These are phyloP conservation scores for Tyrophagus putrescentiae DNA, from an alignment of 1,140 invertebrate species.

Conservation along the genomic window DNA sequence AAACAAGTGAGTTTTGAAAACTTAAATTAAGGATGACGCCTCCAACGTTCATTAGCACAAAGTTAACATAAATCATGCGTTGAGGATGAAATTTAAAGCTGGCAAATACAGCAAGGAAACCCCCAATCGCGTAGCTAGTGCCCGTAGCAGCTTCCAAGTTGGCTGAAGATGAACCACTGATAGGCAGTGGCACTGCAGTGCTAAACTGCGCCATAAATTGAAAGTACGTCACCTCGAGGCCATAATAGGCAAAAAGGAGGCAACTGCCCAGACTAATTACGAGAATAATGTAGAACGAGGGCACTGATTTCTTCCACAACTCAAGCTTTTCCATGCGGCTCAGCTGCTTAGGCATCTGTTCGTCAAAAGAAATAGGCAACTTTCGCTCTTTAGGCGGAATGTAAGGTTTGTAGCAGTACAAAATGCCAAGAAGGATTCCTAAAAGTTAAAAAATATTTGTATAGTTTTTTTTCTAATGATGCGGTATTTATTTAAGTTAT, in stretches of 20 bases:
- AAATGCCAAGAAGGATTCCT: not conserved
- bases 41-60: conserved; percentile 16
- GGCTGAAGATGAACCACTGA: not conserved
- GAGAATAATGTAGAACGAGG: conserved; percentile 13
- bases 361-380: conserved; percentile 2
- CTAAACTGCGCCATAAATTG: conserved; percentile 20
- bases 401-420: conserved; percentile 9
- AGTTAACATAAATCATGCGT: conserved; percentile 17
- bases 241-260: conserved; percentile 12
- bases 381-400: conserved; percentile 3
- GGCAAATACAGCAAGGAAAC: not conserved
- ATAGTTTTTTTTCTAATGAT: too few relatives aligned
- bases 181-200: conserved; percentile 12
- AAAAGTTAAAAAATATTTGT: too few relatives aligned
- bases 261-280: conserved; percentile 4
- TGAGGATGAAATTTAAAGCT: not conserved
- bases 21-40: not conserved
- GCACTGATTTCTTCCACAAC: conserved; percentile 5
- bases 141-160: conserved; percentile 13
- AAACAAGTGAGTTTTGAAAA: not conserved
- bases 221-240: conserved; percentile 18
- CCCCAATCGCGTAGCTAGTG: conserved; percentile 11
- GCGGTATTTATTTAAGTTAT: too few relatives aligned
- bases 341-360: conserved; percentile 17
- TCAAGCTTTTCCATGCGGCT: conserved; percentile 12